Conservation (phyloP, 2,888 invertebrate species). For the Chloroclystis v-ata region DNA sequence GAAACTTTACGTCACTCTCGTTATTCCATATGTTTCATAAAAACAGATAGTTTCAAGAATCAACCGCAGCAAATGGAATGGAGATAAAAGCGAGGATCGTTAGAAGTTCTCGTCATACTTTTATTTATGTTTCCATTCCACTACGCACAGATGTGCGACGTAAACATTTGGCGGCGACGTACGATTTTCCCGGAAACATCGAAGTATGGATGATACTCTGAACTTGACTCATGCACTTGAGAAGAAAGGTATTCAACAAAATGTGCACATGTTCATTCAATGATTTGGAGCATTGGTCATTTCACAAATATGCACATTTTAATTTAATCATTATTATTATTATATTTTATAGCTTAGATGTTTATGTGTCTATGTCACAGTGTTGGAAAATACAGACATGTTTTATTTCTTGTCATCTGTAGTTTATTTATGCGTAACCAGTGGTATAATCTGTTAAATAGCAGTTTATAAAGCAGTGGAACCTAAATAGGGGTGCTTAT, state of each 20-base stretch:
- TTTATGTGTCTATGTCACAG: no score
- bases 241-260: conserved; percentile 1
- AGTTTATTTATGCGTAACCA: no score
- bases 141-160: conserved; percentile 16
- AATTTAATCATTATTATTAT: neutral
- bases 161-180: conserved; percentile 27
- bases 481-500: no score
- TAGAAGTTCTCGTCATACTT: conserved; percentile 11
- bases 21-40: neutral
- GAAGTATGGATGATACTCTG: conserved; percentile 19
- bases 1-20: neutral
- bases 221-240: conserved; percentile 27
- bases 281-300: no score
- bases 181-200: conserved; percentile 25
- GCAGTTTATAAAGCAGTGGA: no score
- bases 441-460: no score
- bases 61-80: neutral
- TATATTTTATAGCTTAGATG: no score
- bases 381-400: no score
- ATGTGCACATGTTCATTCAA: neutral
- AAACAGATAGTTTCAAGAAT: neutral
- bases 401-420: no score
- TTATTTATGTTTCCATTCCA: conserved; percentile 18
- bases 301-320: no score
- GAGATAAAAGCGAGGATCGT: conserved; percentile 15